These are phyloP conservation scores for Dynastes grantii DNA, from an alignment of 2,888 invertebrate genomes.

Conservation along the genomic window DNA sequence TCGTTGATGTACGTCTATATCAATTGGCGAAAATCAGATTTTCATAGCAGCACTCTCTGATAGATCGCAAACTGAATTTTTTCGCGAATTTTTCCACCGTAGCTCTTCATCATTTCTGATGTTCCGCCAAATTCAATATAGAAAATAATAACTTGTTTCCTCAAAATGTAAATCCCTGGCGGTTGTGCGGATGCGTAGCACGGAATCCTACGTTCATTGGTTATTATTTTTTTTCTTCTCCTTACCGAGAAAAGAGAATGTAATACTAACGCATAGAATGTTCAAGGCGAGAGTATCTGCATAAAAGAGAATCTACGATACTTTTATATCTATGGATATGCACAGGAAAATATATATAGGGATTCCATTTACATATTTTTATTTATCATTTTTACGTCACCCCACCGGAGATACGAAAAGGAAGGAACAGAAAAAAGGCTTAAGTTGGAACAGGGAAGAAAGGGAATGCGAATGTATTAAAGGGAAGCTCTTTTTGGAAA, in stretches of 20 bases:
- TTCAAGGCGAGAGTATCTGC: conserved; percentile 6
- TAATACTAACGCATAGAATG: not conserved
- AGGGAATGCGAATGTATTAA: conserved; percentile 19
- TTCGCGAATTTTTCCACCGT: conserved; percentile 31
- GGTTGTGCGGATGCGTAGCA: conserved; percentile 18
- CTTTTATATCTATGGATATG: conserved; percentile 28
- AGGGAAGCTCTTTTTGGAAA: conserved; percentile 20
- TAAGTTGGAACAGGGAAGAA: not conserved
- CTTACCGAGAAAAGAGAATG: conserved; percentile 6
- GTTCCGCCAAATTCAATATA: conserved; percentile 47
- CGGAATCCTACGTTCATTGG: conserved; percentile 36
- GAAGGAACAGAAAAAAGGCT: conserved; percentile 23
- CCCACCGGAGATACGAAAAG: conserved; percentile 29
- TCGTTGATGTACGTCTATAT: conserved; percentile 7
- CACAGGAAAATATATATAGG: conserved; percentile 40
- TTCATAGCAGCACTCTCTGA: conserved; percentile 35
- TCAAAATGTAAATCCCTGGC: conserved; percentile 43
- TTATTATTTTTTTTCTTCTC: conserved; percentile 35
- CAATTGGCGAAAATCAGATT: conserved; percentile 37
- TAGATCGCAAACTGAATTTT: conserved; percentile 40
- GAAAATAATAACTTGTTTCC: conserved; percentile 44
- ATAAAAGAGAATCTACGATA: conserved; percentile 42
- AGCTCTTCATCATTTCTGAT: conserved; percentile 40
- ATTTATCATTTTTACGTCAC: conserved; percentile 48
- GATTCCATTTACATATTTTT: conserved; percentile 51